Conservation (phyloP, 2,113 vertebrate genomes). For the Spilogale gracilis region DNA sequence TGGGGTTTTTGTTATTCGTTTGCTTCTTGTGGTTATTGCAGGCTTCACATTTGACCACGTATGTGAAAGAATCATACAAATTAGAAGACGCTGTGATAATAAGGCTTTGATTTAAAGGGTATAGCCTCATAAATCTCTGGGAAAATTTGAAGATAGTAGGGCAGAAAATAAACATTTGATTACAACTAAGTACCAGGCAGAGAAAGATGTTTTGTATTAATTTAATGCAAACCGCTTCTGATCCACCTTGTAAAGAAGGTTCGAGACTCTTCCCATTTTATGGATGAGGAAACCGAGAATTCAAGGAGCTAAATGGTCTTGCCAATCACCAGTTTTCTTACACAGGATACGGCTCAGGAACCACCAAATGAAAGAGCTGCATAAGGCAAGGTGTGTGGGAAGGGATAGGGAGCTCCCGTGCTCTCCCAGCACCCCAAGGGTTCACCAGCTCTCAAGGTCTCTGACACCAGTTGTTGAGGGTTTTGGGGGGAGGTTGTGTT, state of each 20-base stretch:
- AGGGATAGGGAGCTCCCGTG: background rate
- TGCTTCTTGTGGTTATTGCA: background rate
- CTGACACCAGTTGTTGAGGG: background rate
- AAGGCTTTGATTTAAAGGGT: slow-evolving; percentile 8
- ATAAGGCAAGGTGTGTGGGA: too few species aligned
- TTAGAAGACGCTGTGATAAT: background rate
- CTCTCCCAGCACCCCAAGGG: background rate
- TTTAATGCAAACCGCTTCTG: background rate
- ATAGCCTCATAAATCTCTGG: background rate
- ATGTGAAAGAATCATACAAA: background rate
- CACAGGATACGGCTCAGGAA: background rate
- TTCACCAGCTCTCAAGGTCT: background rate
- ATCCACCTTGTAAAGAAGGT: background rate
- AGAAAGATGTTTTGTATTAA: background rate
- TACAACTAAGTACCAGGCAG: background rate
- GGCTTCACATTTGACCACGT: background rate
- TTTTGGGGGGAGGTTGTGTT: background rate
- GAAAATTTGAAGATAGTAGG: background rate
- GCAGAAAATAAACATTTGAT: background rate
- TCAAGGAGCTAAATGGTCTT: background rate
- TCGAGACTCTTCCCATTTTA: slow-evolving; percentile 22
- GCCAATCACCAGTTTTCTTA: background rate
- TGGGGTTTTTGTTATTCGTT: background rate
- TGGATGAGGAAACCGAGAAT: background rate
- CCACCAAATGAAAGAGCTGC: background rate